Conservation (phyloP, 2,797 vertebrate species). For the Gadopsis marmoratus region DNA sequence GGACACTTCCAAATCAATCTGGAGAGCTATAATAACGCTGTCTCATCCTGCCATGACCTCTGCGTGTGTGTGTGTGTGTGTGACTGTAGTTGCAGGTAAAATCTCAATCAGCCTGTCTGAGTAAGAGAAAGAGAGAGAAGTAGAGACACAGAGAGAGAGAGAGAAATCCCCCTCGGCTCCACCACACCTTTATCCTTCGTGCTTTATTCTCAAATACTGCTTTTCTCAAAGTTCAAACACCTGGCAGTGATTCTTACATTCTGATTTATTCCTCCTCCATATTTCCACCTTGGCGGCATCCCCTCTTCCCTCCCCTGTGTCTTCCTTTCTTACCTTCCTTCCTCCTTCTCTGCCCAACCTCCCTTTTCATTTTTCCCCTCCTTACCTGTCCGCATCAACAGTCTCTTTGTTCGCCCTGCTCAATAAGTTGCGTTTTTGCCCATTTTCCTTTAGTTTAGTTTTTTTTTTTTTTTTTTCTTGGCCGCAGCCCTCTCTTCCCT, state of each 20-base stretch:
- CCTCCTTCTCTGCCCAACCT: slow-evolving; percentile 9
- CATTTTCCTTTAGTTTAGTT: not conserved
- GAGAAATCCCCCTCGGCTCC: slow-evolving; percentile 62
- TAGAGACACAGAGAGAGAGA: slow-evolving; percentile 31
- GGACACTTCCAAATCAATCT: slow-evolving; percentile 56
- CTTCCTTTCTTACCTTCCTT: slow-evolving; percentile 22
- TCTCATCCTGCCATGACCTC: slow-evolving; percentile 45
- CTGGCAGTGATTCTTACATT: slow-evolving; percentile 71
- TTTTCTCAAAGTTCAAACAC: slow-evolving; percentile 77
- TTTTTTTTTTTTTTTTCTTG: slow-evolving; percentile 3
- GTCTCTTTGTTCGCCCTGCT: slow-evolving; percentile 20
- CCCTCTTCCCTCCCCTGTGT: slow-evolving; percentile 9
- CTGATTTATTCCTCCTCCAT: slow-evolving; percentile 66
- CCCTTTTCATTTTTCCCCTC: slow-evolving; percentile 16
- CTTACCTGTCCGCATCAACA: not conserved
- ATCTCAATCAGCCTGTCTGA: slow-evolving; percentile 56
- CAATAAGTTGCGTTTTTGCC: slow-evolving; percentile 5
- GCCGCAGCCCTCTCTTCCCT: not conserved
- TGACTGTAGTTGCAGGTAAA: slow-evolving; percentile 54
- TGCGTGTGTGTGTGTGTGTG: not conserved
- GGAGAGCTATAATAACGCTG: slow-evolving; percentile 39
- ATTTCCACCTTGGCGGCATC: slow-evolving; percentile 39
- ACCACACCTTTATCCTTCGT: slow-evolving; percentile 74
- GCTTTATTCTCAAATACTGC: slow-evolving; percentile 70
- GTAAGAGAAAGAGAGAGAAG: slow-evolving; percentile 47